These are phyloP conservation scores for Clanis bilineata DNA, from an alignment of 2,888 invertebrate genomes.

Conservation along the genomic window DNA sequence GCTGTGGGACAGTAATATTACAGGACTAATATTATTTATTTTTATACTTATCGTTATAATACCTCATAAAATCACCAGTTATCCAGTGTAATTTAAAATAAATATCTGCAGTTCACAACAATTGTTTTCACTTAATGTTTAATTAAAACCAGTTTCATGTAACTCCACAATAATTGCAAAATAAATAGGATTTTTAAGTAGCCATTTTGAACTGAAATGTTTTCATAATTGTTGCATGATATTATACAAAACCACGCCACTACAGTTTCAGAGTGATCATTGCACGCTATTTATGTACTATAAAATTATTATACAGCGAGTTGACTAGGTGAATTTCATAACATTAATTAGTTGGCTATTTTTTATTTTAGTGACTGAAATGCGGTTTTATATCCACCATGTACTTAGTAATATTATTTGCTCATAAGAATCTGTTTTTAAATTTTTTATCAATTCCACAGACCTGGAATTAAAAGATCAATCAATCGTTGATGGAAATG, in stretches of 20 bases:
- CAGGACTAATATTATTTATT: too few relatives aligned
- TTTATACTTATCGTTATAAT: too few relatives aligned
- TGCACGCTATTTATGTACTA: conserved; percentile 32
- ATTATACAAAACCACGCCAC: conserved; percentile 47
- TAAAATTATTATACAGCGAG: conserved; percentile 9
- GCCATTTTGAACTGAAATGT: conserved; percentile 30
- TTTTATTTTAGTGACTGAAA: not conserved
- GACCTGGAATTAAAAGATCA: too few relatives aligned
- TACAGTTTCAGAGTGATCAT: conserved; percentile 39
- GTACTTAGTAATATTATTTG: too few relatives aligned
- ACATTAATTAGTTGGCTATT: not conserved
- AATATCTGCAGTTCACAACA: not conserved
- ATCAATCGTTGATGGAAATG: too few relatives aligned
- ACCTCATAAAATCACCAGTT: too few relatives aligned
- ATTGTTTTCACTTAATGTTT: not conserved
- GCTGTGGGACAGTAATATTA: too few relatives aligned
- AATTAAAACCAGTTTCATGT: not conserved
- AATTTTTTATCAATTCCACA: too few relatives aligned
- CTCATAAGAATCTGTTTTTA: too few relatives aligned
- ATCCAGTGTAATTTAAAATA: not conserved
- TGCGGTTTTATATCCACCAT: not conserved
- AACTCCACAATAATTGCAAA: not conserved
- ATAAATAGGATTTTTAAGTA: conserved; percentile 27
- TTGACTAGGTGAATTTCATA: not conserved
- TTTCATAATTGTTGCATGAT: conserved; percentile 43